phyloP scores from a whole-genome alignment of 2,113 vertebrate genomes.

The western clawed frog (Xenopus tropicalis) region UCB_Xtro_10.0 CM004445.2:122519501-122520000 shows the following conservation, averaged over 20 bases:
- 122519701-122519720: conserved; percentile 22
- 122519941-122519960: no score
- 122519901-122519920: conserved; percentile 85
- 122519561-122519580: no score
- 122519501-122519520: no score
- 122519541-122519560: no score
- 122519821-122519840: conserved; percentile 92
- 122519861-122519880: conserved; percentile 90
- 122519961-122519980: no score
- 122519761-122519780: conserved; percentile 94
- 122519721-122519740: conserved; percentile 51
- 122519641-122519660: conserved; percentile 20
- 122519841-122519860: conserved; percentile 97
- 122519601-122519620: no score
- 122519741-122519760: conserved; percentile 87
- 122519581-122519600: no score
- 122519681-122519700: conserved; percentile 52
- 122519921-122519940: no score
- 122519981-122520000: neutral
- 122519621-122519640: no score
- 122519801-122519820: conserved; percentile 94
- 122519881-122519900: conserved; percentile 94
- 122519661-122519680: conserved; percentile 61
- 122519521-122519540: no score
- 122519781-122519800: conserved; percentile 85